These are phyloP conservation scores for Leucophenga varia DNA, from an alignment of 1,140 invertebrate genomes.

Conservation along the genomic window DNA sequence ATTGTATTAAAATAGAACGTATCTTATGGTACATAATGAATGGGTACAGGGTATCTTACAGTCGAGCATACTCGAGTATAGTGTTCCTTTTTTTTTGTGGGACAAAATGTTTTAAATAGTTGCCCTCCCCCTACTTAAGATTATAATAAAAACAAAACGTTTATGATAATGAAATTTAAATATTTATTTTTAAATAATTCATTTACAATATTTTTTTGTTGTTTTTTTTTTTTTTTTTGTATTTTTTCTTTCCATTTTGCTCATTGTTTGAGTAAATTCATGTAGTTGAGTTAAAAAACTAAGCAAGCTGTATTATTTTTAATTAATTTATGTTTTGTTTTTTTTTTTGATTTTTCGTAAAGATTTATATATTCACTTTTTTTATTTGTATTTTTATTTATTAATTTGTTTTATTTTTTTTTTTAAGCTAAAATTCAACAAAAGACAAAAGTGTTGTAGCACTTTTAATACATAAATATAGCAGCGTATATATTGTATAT, in stretches of 20 bases:
- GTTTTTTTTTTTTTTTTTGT: slow-evolving; percentile 6
- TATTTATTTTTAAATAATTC: slow-evolving; percentile 44
- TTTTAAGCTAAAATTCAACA: slow-evolving; percentile 18
- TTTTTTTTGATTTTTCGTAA: slow-evolving; percentile 1
- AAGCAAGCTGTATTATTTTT: slow-evolving; percentile 17
- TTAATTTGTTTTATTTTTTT: slow-evolving; percentile 11
- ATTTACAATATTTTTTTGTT: slow-evolving; percentile 28
- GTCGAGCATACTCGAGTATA: too few species aligned
- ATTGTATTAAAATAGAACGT: too few species aligned
- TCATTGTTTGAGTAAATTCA: slow-evolving; percentile 9
- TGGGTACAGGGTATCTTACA: too few species aligned
- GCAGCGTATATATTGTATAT: too few species aligned
- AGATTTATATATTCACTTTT: background rate
- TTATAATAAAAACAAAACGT: too few species aligned
- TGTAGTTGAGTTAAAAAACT: slow-evolving; percentile 8
- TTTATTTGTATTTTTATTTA: slow-evolving; percentile 2
- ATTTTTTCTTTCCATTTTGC: slow-evolving; percentile 9
- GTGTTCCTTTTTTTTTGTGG: too few species aligned
- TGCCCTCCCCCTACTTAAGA: too few species aligned
- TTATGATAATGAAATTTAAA: slow-evolving; percentile 49
- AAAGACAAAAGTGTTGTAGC: slow-evolving; percentile 29
- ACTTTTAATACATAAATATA: too few species aligned
- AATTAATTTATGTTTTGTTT: slow-evolving; percentile 8
- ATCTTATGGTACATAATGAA: too few species aligned
- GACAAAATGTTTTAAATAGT: too few species aligned